Evolutionary conservation across 1,140 invertebrate species (phyloP), one percentile per base, ranked within the genome.

Genomic region (Saccostrea echinata): DNA sequence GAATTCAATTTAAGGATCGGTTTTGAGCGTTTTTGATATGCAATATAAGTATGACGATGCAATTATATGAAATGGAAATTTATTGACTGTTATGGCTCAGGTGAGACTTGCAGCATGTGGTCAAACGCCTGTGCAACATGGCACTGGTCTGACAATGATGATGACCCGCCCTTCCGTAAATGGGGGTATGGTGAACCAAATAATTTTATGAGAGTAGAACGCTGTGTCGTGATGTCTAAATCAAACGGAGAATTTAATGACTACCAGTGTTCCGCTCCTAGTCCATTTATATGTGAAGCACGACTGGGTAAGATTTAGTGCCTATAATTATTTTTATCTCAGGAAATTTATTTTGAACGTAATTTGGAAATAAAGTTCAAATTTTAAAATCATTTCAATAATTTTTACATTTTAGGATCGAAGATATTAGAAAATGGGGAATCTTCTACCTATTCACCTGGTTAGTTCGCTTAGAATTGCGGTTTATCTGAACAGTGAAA

Each of bases 111-210:
- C 43, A 43, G 6, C n/a, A n/a, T n/a, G 11, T 43, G 43, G 43
- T 1, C 43, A 43, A 43, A 43, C 43, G 11, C 43, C 43, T 43
- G 43, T 43, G 43, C 43, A 3, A 9, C 43, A 61, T 61, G 55
- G 55, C n/a, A 43, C n/a, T 76, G 68, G 68, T 76, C 68, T 76
- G 68, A 76, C 18, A 76, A 18, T 76, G 11, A 27, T 33, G 27
- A 33, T 12, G 8, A 12, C 16, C 68, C 68, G 27, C 33, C 16
- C 9, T 30, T 16, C 12, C 12, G 55, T 21, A 0, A 6, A 6
- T 61, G 55, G 55, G 55, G 4, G 1, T 0, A 3, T n/a, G 55
- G 27, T 16, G 68, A 33, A 76, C 55, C 55, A 6, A 61, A 21
- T 61, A 8, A 21, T 61, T 18, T 61, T 18, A 30, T 16, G 24